These are phyloP conservation scores for Cliona cf. orientalis DNA, from an alignment of 37 sponge, comb jelly and placozoan species.

Conservation along the genomic window DNA sequence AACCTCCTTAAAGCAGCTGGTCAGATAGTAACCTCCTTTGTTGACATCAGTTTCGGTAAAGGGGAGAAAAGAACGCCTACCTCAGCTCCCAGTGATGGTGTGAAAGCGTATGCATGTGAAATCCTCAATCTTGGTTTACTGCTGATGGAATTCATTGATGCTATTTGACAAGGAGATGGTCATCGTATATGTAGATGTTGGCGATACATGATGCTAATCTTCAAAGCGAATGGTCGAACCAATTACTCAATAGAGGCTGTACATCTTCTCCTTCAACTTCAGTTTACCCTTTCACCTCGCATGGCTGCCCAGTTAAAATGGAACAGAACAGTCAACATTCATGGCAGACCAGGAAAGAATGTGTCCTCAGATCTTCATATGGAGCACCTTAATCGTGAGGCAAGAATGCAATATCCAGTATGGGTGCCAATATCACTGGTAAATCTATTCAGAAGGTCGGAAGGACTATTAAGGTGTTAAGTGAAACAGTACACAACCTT, in stretches of 20 bases:
- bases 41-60: too few relatives aligned
- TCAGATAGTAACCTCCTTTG: too few relatives aligned
- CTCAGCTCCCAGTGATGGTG: neutral
- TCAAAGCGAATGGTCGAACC: neutral
- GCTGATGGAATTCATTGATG: conserved; percentile 20
- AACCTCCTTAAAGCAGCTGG: too few relatives aligned
- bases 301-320: too few relatives aligned
- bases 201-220: conserved; percentile 6
- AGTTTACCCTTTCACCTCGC: too few relatives aligned
- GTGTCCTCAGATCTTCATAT: too few relatives aligned
- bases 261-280: neutral
- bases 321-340: too few relatives aligned
- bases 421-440: conserved; percentile 1
- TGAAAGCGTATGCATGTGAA: neutral
- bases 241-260: conserved; percentile 23
- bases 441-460: neutral
- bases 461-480: neutral
- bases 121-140: neutral
- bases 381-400: conserved; percentile 13
- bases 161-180: conserved; percentile 23
- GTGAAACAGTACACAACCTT: neutral
- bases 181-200: neutral
- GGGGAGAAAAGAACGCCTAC: too few relatives aligned
- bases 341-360: too few relatives aligned
- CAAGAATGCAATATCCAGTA: neutral